Base-by-base conservation (phyloP, 2,888 invertebrate species). In the Xanthostigma xanthostigma region DNA sequence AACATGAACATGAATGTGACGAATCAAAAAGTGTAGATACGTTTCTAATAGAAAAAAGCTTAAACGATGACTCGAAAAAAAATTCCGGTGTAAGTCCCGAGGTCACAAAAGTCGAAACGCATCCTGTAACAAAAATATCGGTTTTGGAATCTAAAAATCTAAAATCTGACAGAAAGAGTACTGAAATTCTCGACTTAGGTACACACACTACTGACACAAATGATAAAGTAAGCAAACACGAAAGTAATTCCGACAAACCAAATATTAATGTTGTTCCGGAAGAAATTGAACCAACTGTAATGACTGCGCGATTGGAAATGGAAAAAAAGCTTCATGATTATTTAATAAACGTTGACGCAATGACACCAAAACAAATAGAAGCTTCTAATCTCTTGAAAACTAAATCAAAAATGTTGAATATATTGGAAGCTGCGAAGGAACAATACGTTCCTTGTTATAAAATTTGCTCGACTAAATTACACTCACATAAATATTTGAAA, bases 401-500 rank as follows among this genome's bases (percentile, higher is more conserved):
- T n/a, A 36, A 37, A 48, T 12, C 11, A 13, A 9, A 48, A 36
- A 42, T 48, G 36, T 33, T 48, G 13, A 8, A 13, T 8, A 9
- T 17, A 9, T 36, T 48, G 12, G 38, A 36, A n/a, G 38, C 27
- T 8, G 48, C 42, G n/a, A 42, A 36, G 36, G 37, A 17, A 36
- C 37, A 48, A 9, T 17, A 12, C 11, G 36, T 10, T 2, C 37
- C 48, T 9, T 48, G 48, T 13, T 48, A 42, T 37, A 42, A 43
- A 36, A 48, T 48, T 1, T 17, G 17, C 37, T 48, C 48, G 8
- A 36, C 27, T 5, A 48, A 48, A 41, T 33, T 48, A 10, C 48
- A 48, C 11, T n/a, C 43, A 11, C 43, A 48, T 36, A 36, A 36
- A 37, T 48, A 48, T 48, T 12, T 48, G 8, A 48, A 48, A 36